These are phyloP conservation scores for Rhinophrynus dorsalis DNA, from an alignment of 2,797 vertebrate genomes.

Conservation along the genomic window DNA sequence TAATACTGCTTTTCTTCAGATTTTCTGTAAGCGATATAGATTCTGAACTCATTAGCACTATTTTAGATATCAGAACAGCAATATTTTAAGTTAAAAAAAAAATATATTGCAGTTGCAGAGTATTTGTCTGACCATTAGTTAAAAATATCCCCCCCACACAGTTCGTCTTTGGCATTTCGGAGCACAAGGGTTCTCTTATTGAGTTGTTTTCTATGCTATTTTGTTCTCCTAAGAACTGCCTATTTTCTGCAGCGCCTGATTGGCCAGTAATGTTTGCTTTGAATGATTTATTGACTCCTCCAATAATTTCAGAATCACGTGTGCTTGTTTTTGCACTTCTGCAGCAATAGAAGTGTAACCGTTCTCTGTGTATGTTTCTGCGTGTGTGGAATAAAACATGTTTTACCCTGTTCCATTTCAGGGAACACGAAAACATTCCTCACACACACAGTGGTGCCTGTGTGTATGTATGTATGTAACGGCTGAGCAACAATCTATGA, in stretches of 20 bases:
- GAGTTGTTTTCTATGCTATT: neutral
- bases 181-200: slow-evolving; percentile 48
- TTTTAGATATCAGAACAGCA: slow-evolving; percentile 47
- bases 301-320: slow-evolving; percentile 33
- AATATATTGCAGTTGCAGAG: slow-evolving; percentile 58
- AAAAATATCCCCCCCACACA: slow-evolving; percentile 15
- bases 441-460: too few species aligned
- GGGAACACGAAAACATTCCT: neutral
- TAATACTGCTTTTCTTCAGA: neutral
- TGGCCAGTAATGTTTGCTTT: neutral
- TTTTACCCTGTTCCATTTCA: neutral
- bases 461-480: too few species aligned
- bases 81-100: slow-evolving; percentile 55
- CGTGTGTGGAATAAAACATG: neutral
- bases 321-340: slow-evolving; percentile 3
- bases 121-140: slow-evolving; percentile 64
- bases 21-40: neutral
- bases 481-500: too few species aligned
- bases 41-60: neutral
- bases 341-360: neutral
- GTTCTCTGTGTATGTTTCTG: neutral
- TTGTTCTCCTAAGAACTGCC: slow-evolving; percentile 10
- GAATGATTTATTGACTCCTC: neutral
- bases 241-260: slow-evolving; percentile 14
- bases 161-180: slow-evolving; percentile 50